Percentiles rank a stretch among this genome's conserved stretches.
Conservation (phyloP, 2,888 invertebrate genomes). For the Hymenopus coronatus region DNA sequence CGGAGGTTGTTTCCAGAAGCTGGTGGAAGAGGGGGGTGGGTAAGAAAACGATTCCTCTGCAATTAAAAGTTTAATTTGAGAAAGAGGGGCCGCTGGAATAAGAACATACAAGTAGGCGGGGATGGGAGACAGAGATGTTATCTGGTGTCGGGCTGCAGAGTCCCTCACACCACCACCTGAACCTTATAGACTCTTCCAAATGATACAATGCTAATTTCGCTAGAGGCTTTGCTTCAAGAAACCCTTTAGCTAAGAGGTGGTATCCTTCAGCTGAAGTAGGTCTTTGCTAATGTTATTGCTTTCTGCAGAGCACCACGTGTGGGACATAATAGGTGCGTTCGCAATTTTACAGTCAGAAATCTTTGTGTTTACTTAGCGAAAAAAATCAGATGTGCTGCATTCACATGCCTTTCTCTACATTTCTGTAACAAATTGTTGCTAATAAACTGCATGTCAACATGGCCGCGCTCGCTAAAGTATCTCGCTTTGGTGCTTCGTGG, state of each 20-base stretch:
- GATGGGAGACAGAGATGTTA: not conserved
- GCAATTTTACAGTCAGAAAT: not conserved
- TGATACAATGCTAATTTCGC: conserved; percentile 9
- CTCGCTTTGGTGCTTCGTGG: too few relatives aligned
- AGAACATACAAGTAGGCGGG: not conserved
- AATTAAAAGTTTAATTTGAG: conserved; percentile 31
- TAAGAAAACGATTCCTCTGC: conserved; percentile 28
- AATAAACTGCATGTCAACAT: too few relatives aligned
- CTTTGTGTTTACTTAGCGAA: too few relatives aligned
- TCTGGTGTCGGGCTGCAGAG: not conserved
- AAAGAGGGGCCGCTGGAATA: conserved; percentile 6
- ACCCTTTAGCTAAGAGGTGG: not conserved
- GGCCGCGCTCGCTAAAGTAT: too few relatives aligned
- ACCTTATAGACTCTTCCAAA: not conserved
- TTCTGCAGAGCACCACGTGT: not conserved
- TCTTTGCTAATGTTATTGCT: not conserved
- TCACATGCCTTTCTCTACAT: too few relatives aligned
- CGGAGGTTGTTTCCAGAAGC: not conserved
- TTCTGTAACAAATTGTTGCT: too few relatives aligned
- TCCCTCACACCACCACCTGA: not conserved
- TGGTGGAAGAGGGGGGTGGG: not conserved
- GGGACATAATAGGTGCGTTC: not conserved
- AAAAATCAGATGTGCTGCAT: too few relatives aligned
- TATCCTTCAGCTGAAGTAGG: not conserved
- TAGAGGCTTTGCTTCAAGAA: not conserved